Evolutionary conservation across 2,113 vertebrate species (phyloP), one percentile per base, ranked within the genome.

Genomic region (Festucalex cinctus): DNA sequence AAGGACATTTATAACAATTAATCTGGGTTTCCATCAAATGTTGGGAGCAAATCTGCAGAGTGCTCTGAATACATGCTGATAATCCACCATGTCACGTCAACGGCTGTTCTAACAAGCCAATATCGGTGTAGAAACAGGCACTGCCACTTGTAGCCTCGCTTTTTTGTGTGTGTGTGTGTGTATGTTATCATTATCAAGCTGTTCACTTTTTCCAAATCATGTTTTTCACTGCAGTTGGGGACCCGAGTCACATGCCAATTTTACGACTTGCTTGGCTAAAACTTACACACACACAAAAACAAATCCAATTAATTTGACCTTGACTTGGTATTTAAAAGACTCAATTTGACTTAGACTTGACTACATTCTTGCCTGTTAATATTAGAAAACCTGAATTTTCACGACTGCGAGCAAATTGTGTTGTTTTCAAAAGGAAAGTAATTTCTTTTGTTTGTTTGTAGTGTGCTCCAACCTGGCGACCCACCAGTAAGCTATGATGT

Each of bases 1-100:
- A 5, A 7, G 9, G 65, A 67, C 80, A 80, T 87, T 89, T 85
- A 76, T 85, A 81, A 83, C 68, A 75, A 89, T 88, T 86, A 87
- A 83, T 89, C 79, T 88, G 49, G 62, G 46, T 41, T 61, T 54
- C 58, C 28, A 28, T 77, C 46, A 10, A 83, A 80, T 84, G 76
- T 67, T 59, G 68, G 54, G 66, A 79, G 59, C 58, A 58, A 61
- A 70, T 83, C 59, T 60, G 44, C 60, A 37, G 17, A 26, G 20
- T 51, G 74, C 60, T 74, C 63, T 68, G 32, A 69, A 63, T 72
- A 66, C 64, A 26, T 41, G 28, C 67, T 75, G 74, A 80, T 75
- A 68, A 60, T 70, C 56, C 70, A 65, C 62, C 32, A 46, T 65
- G 57, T 74, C 6, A 28, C 71, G 70, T 70, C 48, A 53, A 35